Conservation (phyloP, 2,888 invertebrate species). For the Tanaodytes sp. region DNA sequence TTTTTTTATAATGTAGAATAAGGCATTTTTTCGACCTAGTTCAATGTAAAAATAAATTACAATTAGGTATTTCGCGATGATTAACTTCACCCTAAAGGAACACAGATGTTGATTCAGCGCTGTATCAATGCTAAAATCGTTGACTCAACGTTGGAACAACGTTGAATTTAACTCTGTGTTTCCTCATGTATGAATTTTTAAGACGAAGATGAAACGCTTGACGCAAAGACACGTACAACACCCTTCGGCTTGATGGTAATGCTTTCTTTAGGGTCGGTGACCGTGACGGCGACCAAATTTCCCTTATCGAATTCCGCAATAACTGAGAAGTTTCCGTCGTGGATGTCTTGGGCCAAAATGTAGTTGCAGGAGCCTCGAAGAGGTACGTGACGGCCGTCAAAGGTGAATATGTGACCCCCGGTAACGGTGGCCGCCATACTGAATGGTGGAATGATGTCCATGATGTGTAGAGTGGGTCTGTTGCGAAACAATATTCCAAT, state of each 20-base stretch:
- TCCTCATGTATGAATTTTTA: too few relatives aligned
- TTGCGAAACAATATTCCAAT: not conserved
- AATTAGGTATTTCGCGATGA: too few relatives aligned
- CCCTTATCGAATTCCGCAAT: constrained; percentile 82
- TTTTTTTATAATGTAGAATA: too few relatives aligned
- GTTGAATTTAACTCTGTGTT: too few relatives aligned
- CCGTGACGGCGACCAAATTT: constrained; percentile 78
- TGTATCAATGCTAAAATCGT: too few relatives aligned
- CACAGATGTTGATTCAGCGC: too few relatives aligned
- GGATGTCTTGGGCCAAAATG: constrained; percentile 86
- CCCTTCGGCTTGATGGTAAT: constrained; percentile 77
- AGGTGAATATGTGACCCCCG: constrained; percentile 89
- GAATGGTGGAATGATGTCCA: constrained; percentile 79
- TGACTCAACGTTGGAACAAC: too few relatives aligned
- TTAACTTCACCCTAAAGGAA: too few relatives aligned
- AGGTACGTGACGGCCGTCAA: constrained; percentile 86
- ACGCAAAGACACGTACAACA: constrained; percentile 67
- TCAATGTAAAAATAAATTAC: too few relatives aligned
- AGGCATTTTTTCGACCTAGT: too few relatives aligned
- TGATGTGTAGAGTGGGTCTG: constrained; percentile 73
- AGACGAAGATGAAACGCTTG: too few relatives aligned
- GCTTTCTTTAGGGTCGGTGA: constrained; percentile 81
- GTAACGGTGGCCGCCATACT: constrained; percentile 78
- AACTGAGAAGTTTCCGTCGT: constrained; percentile 89
- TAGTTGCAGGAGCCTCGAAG: constrained; percentile 90